A percentile compares a stretch with the other conserved stretches of the same genome.
Evolutionary conservation across 2,113 vertebrate genomes (phyloP).

Genomic region (Hippocampus zosterae): DNA sequence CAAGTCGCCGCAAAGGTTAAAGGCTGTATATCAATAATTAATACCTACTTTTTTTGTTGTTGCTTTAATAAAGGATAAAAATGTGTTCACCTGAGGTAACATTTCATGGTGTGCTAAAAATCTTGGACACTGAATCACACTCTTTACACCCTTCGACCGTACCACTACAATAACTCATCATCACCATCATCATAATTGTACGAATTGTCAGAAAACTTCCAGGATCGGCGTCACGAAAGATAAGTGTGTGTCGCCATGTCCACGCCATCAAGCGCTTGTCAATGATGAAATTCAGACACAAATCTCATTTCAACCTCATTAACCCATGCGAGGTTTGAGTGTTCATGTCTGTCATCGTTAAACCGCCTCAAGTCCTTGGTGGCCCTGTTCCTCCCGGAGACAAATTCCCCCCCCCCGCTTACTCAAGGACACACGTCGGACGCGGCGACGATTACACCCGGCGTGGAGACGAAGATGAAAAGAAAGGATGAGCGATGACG

Average conservation of each 20-base stretch:
- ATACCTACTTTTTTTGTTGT: neutral
- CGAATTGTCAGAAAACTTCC: too few species aligned
- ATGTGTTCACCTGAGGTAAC: neutral
- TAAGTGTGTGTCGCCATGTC: too few species aligned
- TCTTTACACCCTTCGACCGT: too few species aligned
- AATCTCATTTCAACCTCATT: slow-evolving; percentile 1
- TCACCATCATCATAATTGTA: too few species aligned
- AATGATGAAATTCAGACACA: too few species aligned
- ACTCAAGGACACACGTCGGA: slow-evolving; percentile 73
- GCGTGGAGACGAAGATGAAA: slow-evolving; percentile 34
- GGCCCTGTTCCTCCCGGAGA: slow-evolving; percentile 57
- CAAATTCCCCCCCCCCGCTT: slow-evolving; percentile 50
- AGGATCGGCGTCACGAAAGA: too few species aligned
- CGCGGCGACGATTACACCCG: slow-evolving; percentile 66
- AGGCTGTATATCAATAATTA: neutral
- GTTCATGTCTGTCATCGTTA: slow-evolving; percentile 59
- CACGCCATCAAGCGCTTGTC: neutral
- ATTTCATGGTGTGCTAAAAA: neutral
- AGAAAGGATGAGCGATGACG: slow-evolving; percentile 38
- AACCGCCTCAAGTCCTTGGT: slow-evolving; percentile 25
- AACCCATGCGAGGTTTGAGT: neutral
- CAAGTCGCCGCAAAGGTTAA: neutral
- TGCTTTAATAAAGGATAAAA: neutral
- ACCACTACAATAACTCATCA: too few species aligned
- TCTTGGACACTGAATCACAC: too few species aligned